phyloP scores from a whole-genome alignment of 1,140 invertebrate genomes.

The Pinna nobilis region DNA sequence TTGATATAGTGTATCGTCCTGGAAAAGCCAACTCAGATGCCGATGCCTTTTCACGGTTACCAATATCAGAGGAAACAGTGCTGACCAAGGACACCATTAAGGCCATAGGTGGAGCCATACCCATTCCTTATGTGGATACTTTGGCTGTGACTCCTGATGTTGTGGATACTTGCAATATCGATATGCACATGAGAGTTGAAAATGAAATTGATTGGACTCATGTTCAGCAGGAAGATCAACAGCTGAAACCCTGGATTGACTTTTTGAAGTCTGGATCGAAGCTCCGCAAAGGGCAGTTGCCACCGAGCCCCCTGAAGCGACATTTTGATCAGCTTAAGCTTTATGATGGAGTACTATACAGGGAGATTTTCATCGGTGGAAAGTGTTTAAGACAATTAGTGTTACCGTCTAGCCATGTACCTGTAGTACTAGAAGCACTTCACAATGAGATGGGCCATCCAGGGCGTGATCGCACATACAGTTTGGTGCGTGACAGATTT shows the following conservation, averaged over 20 bases:
- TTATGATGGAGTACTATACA: constrained; percentile 2
- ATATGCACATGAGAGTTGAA: not conserved
- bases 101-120: not conserved
- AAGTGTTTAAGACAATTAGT: not conserved
- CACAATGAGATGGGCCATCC: no score
- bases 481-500: no score
- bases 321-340: no score
- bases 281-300: not conserved
- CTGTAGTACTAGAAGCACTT: constrained; percentile 1
- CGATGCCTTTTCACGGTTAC: constrained; percentile 29
- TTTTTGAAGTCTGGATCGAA: not conserved
- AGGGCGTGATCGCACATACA: no score
- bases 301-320: not conserved
- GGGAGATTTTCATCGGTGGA: constrained; percentile 1
- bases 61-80: not conserved
- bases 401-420: constrained; percentile 26
- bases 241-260: not conserved
- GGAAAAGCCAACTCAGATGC: constrained; percentile 35
- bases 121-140: not conserved
- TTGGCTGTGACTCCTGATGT: not conserved
- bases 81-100: not conserved
- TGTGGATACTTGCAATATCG: not conserved
- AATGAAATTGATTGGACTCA: not conserved
- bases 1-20: constrained; percentile 32
- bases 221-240: not conserved